Conservation (phyloP, 1,140 invertebrate species). For the Colletes latitarsis region DNA sequence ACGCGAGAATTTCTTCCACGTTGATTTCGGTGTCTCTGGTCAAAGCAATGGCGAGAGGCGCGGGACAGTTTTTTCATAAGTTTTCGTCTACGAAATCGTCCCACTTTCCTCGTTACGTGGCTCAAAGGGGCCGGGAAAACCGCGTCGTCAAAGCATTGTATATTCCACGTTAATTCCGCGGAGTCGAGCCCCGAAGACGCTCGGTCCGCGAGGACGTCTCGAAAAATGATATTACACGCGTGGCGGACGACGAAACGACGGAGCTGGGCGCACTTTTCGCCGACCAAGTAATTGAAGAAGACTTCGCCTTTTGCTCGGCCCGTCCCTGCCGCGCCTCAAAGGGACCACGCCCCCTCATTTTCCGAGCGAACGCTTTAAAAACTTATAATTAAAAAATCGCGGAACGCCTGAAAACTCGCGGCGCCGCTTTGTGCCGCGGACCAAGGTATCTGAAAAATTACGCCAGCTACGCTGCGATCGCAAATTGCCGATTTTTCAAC, state of each 20-base stretch:
- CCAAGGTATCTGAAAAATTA: not conserved
- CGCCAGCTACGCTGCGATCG: not conserved
- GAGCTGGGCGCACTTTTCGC: not conserved
- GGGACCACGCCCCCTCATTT: not conserved
- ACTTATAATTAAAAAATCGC: slow-evolving; percentile 20
- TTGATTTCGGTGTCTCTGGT: too few species aligned
- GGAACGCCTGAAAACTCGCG: not conserved
- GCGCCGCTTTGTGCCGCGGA: not conserved
- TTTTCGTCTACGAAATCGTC: slow-evolving; percentile 7
- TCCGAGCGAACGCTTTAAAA: not conserved
- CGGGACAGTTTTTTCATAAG: not conserved
- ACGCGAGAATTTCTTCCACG: too few species aligned
- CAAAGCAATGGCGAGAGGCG: not conserved
- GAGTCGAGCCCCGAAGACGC: not conserved
- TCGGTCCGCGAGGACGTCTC: not conserved
- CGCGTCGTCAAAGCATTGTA: not conserved
- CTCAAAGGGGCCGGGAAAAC: not conserved
- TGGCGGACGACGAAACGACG: not conserved
- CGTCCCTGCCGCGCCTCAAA: not conserved
- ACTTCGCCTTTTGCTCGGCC: not conserved
- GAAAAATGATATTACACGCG: slow-evolving; percentile 13
- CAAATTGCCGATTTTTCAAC: too few species aligned
- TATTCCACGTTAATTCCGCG: not conserved
- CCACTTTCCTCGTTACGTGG: slow-evolving; percentile 1
- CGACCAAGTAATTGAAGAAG: slow-evolving; percentile 2